Conservation (phyloP, 2,113 vertebrate genomes). For the Lepisosteus oculatus region DNA sequence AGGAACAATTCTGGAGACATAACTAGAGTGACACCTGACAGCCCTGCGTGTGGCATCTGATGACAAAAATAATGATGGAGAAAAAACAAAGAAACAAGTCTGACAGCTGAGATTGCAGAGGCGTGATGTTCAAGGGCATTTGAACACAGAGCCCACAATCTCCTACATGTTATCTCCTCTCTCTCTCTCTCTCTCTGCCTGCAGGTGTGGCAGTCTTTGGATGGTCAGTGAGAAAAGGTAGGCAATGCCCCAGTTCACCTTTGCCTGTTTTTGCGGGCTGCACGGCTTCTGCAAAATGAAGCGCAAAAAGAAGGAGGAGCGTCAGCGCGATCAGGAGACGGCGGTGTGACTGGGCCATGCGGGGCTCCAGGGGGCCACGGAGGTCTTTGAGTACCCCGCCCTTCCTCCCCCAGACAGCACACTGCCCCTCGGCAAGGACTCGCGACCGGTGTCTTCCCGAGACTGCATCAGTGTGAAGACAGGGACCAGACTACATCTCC, state of each 20-base stretch:
- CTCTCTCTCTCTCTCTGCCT: slow-evolving; percentile 41
- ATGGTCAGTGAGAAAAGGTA: slow-evolving; percentile 34
- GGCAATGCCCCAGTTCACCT: slow-evolving; percentile 92
- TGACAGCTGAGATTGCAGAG: too few relatives aligned
- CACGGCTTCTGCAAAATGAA: slow-evolving; percentile 82
- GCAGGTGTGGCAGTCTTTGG: slow-evolving; percentile 41
- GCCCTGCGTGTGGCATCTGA: too few relatives aligned
- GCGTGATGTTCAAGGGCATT: too few relatives aligned
- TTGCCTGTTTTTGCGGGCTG: slow-evolving; percentile 92
- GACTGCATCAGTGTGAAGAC: too few relatives aligned
- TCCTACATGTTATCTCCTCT: not conserved
- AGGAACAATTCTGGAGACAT: too few relatives aligned
- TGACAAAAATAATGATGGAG: too few relatives aligned
- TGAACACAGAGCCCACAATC: too few relatives aligned
- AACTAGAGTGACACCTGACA: too few relatives aligned
- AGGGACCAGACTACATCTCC: too few relatives aligned
- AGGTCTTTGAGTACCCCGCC: not conserved
- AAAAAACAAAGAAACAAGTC: too few relatives aligned
- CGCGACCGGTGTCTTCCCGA: too few relatives aligned
- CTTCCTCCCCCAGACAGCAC: slow-evolving; percentile 12
- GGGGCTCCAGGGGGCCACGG: not conserved
- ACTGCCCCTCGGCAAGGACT: not conserved
- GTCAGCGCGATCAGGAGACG: slow-evolving; percentile 69
- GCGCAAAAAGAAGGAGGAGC: slow-evolving; percentile 64
- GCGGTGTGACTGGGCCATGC: slow-evolving; percentile 48